Percentiles rank a stretch among this genome's conserved stretches.
Evolutionary conservation across 2,888 invertebrate genomes (phyloP).

Genomic region (Drosophila pegasa): DNA sequence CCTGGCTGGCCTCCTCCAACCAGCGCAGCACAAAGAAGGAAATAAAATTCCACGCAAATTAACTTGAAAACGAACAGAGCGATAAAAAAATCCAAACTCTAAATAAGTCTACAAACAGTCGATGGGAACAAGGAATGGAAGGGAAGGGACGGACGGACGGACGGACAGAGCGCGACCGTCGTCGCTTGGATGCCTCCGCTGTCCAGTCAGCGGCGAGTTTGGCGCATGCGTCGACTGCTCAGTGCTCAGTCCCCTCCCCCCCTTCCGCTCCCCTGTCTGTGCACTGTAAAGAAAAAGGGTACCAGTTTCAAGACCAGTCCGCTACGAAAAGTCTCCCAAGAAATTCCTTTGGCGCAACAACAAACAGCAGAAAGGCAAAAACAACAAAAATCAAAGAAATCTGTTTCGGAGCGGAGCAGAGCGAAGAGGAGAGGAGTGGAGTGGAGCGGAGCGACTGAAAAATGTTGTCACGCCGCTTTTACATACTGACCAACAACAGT

Average conservation of each 20-base stretch:
- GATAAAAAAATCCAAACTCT: conserved; percentile 47
- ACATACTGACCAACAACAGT: conserved; percentile 62
- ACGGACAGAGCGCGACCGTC: conserved; percentile 16
- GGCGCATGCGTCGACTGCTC: conserved; percentile 77
- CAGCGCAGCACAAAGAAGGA: conserved; percentile 53
- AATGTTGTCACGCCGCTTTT: conserved; percentile 83
- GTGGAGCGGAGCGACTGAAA: conserved; percentile 59
- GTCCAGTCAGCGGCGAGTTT: conserved; percentile 59
- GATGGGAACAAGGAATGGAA: conserved; percentile 26
- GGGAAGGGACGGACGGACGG: conserved; percentile 13
- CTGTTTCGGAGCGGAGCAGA: conserved; percentile 53
- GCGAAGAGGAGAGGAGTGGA: too few relatives aligned
- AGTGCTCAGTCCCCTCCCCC: conserved; percentile 18
- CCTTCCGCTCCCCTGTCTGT: not conserved
- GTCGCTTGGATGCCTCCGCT: conserved; percentile 25
- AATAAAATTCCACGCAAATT: conserved; percentile 79
- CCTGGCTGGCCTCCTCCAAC: conserved; percentile 47
- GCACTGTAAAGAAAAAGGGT: conserved; percentile 58
- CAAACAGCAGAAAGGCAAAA: conserved; percentile 12
- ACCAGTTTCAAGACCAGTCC: conserved; percentile 80
- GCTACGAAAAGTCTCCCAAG: conserved; percentile 68
- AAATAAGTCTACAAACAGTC: conserved; percentile 58
- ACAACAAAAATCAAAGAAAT: conserved; percentile 58
- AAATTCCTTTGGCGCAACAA: conserved; percentile 69
- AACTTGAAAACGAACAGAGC: conserved; percentile 65